Evolutionary conservation across 2,797 vertebrate genomes (phyloP).

Genomic region (Glyptemys insculpta): DNA sequence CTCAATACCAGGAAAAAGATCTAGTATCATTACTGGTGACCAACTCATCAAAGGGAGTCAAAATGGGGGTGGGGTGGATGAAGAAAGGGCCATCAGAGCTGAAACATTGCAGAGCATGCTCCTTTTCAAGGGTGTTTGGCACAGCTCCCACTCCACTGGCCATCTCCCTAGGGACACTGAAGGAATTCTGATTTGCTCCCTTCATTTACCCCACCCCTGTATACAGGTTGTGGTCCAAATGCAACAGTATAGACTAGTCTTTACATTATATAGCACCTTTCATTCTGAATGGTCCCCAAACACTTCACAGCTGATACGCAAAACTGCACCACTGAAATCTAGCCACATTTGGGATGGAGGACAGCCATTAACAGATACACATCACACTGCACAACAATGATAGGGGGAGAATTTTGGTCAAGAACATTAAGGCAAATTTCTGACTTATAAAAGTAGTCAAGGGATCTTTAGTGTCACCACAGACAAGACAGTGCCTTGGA

Average conservation of each 20-base stretch:
- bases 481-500: not conserved
- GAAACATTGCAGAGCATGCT: not conserved
- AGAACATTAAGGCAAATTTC: not conserved
- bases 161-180: not conserved
- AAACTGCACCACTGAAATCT: not conserved
- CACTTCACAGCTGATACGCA: not conserved
- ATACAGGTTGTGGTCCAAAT: not conserved
- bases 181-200: not conserved
- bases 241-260: not conserved
- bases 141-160: not conserved
- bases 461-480: not conserved
- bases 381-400: not conserved
- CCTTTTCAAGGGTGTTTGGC: not conserved
- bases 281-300: not conserved
- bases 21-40: not conserved
- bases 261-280: not conserved
- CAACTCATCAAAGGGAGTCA: not conserved
- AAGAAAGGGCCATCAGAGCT: not conserved
- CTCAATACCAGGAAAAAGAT: not conserved
- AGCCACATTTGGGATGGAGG: too few species aligned
- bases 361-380: not conserved
- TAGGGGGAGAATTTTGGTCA: not conserved
- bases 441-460: not conserved
- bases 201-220: not conserved
- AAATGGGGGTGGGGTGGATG: accelerated